Conservation (phyloP, 1,140 invertebrate genomes). For the Sinella curviseta region DNA sequence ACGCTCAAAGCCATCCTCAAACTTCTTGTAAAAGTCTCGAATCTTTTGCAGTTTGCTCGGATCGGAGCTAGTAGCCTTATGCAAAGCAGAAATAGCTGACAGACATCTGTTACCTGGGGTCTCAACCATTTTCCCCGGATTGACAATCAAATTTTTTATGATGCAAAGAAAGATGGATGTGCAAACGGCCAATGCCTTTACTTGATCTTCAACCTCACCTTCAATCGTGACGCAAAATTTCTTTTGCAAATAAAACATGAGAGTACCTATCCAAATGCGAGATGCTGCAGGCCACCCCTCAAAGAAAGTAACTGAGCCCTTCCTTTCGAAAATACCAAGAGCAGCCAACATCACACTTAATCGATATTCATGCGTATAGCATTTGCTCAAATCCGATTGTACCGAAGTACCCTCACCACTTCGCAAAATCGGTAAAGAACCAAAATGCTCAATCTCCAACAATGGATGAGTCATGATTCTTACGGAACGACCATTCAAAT, state of each 20-base stretch:
- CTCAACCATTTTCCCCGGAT: slow-evolving; percentile 8
- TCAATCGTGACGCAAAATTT: background rate
- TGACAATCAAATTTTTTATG: background rate
- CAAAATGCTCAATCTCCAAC: too few relatives aligned
- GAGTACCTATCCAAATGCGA: background rate
- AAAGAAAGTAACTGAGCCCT: background rate
- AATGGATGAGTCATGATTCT: too few relatives aligned
- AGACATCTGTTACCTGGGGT: background rate
- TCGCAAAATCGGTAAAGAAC: too few relatives aligned
- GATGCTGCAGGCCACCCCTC: slow-evolving; percentile 18
- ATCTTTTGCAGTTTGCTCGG: background rate
- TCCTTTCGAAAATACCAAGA: background rate
- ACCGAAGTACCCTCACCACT: too few relatives aligned
- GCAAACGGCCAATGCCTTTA: background rate
- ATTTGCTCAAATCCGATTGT: background rate
- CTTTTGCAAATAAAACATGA: background rate
- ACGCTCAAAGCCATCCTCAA: background rate
- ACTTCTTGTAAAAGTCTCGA: slow-evolving; percentile 10
- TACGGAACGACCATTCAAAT: background rate
- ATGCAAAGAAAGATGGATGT: slow-evolving; percentile 15
- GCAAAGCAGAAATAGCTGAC: background rate
- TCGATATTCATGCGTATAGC: background rate
- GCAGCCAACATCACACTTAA: background rate
- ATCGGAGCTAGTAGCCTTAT: background rate
- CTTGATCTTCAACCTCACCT: background rate